Evolutionary conservation across 2,888 invertebrate species (phyloP).

Genomic region (Eristalinus sepulchralis): DNA sequence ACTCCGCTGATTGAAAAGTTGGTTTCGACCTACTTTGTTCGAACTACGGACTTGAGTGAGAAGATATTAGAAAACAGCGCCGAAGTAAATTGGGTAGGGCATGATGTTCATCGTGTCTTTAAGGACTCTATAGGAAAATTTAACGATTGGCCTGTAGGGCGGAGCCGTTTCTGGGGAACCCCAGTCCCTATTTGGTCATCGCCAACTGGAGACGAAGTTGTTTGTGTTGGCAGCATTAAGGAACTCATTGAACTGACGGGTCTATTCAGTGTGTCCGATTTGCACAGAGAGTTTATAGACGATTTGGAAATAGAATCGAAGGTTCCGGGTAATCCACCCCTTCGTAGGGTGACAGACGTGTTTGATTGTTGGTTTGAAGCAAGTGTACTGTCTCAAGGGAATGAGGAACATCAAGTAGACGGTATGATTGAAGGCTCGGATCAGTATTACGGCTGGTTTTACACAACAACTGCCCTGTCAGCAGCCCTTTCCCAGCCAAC

Average conservation of each 20-base stretch:
- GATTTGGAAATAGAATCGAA: slow-evolving; percentile 93
- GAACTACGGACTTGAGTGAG: slow-evolving; percentile 92
- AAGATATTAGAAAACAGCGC: slow-evolving; percentile 89
- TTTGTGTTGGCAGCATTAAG: slow-evolving; percentile 93
- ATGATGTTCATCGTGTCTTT: slow-evolving; percentile 92
- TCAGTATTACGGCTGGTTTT: slow-evolving; percentile 97
- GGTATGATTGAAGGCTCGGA: slow-evolving; percentile 98
- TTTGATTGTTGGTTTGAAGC: slow-evolving; percentile 99
- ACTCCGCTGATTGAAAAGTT: slow-evolving; percentile 97
- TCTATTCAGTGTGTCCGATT: slow-evolving; percentile 87
- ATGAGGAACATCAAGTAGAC: slow-evolving; percentile 91
- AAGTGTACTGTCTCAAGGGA: slow-evolving; percentile 96
- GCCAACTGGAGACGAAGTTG: slow-evolving; percentile 91
- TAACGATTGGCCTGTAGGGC: slow-evolving; percentile 96
- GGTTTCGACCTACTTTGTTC: slow-evolving; percentile 97
- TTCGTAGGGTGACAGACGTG: slow-evolving; percentile 92
- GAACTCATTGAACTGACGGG: slow-evolving; percentile 92
- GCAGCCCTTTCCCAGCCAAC: slow-evolving; percentile 95
- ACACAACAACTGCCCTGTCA: slow-evolving; percentile 94
- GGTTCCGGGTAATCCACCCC: slow-evolving; percentile 90
- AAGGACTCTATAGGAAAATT: slow-evolving; percentile 95
- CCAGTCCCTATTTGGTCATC: slow-evolving; percentile 98
- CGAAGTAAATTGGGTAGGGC: slow-evolving; percentile 97
- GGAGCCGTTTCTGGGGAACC: slow-evolving; percentile 98
- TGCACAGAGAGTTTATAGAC: slow-evolving; percentile 96